Percentiles rank a stretch among this genome's conserved stretches.
These are phyloP conservation scores for Solenopsis fugax DNA, from an alignment of 1,140 invertebrate genomes.

Conservation along the genomic window DNA sequence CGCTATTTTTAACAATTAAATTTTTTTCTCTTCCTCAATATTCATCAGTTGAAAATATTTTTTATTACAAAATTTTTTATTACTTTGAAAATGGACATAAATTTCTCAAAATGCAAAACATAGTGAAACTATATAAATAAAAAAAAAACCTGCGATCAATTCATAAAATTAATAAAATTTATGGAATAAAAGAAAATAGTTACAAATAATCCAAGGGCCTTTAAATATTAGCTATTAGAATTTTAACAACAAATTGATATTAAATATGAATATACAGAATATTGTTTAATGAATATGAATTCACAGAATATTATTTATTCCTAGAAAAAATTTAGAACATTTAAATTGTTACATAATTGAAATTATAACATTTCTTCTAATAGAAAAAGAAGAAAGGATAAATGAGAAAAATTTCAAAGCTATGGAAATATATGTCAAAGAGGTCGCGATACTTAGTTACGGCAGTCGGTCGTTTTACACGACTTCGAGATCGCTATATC, in stretches of 20 bases:
- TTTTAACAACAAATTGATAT: not conserved
- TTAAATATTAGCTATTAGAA: not conserved
- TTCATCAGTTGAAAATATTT: not conserved
- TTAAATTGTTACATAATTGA: too few species aligned
- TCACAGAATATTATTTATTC: too few species aligned
- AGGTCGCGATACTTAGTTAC: not conserved
- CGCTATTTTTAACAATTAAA: not conserved
- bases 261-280: not conserved
- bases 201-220: not conserved
- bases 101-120: not conserved
- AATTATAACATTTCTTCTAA: not conserved
- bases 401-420: not conserved
- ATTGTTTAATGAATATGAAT: too few species aligned
- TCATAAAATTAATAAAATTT: not conserved
- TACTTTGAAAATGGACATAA: not conserved
- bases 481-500: slow-evolving; percentile 1
- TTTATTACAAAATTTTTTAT: too few species aligned
- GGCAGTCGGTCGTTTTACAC: not conserved
- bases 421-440: not conserved
- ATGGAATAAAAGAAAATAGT: not conserved
- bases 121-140: slow-evolving; percentile 14
- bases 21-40: not conserved
- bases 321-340: not conserved
- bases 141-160: not conserved
- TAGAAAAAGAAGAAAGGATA: not conserved